A percentile compares a stretch with the other conserved stretches of the same genome.
Conservation (phyloP, 2,113 vertebrate species). For the Odontesthes bonariensis region DNA sequence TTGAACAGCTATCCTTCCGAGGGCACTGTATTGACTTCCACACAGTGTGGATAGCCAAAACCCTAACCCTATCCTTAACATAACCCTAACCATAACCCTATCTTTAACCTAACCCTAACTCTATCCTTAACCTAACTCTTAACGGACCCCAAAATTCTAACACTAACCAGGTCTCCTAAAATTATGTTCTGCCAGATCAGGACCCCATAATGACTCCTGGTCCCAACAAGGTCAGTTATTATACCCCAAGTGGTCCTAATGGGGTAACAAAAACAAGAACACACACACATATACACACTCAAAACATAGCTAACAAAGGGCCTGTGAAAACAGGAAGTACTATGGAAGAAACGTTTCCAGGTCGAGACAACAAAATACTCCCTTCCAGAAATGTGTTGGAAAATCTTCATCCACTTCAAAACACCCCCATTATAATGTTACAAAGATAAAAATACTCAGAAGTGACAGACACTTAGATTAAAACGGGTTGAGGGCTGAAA, state of each 20-base stretch:
- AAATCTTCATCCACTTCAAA: conserved; percentile 14
- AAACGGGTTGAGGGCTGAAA: neutral
- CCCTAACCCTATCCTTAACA: no score
- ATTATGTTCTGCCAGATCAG: no score
- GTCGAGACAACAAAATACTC: conserved; percentile 63
- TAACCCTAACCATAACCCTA: no score
- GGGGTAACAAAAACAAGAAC: neutral
- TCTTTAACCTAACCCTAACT: no score
- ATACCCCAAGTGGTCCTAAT: neutral
- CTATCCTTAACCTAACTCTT: no score
- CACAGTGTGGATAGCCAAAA: neutral
- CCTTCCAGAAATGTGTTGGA: conserved; percentile 47
- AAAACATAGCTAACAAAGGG: conserved; percentile 59
- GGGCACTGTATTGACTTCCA: neutral
- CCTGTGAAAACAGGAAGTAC: conserved; percentile 75
- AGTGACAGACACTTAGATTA: neutral
- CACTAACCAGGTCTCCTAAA: no score
- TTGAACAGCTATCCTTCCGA: neutral
- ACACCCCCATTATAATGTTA: neutral
- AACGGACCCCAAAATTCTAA: no score
- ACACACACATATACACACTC: conserved; percentile 24
- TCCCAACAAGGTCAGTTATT: neutral
- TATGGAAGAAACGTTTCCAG: conserved; percentile 71
- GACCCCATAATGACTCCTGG: neutral
- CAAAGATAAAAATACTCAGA: neutral